Evolutionary conservation across 1,140 invertebrate species (phyloP), one percentile per base, ranked within the genome.

Genomic region (Magallana gigas): DNA sequence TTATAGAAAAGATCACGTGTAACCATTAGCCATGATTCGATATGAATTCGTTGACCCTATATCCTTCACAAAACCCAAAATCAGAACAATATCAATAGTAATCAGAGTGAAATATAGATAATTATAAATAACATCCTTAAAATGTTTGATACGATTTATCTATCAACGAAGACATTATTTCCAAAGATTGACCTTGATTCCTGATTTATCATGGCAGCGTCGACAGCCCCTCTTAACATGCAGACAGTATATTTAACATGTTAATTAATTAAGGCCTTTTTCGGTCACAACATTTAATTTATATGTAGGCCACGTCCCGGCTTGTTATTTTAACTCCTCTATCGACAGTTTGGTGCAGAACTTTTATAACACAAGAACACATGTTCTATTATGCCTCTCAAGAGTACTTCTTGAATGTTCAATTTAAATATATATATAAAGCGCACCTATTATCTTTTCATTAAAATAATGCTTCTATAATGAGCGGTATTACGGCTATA

Each of bases 261-360:
- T 76, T 29, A 76, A 71, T 71, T 71, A 71, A 76, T 76, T 29
- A 76, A 36, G 18, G 18, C 23, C 36, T 64, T 76, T 76, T 76
- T 29, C 68, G 68, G 68, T 36, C 68, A 76, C 36, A 29, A 64
- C 16, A 76, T 76, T 29, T 76, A 29, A 76, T 76, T 29, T 29
- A 76, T 76, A 76, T 76, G 68, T 76, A 23, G 68, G 68, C 29
- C 68, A 29, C 23, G 68, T 76, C 18, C 68, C 68, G 23, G 18
- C 36, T 76, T 11, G 68, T 76, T 76, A 76, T 76, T 76, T 76
- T 36, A 12, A 29, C 29, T 29, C 12, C 23, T 7, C 23, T 76
- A 76, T 76, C 29, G 68, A 76, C 68, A 76, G 68, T 12, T 11
- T 23, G 68, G 36, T 12, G 23, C 23, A 3, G 23, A 11, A 29